Evolutionary conservation across 2,797 vertebrate genomes (phyloP).

Genomic region (Tragelaphus eurycerus): DNA sequence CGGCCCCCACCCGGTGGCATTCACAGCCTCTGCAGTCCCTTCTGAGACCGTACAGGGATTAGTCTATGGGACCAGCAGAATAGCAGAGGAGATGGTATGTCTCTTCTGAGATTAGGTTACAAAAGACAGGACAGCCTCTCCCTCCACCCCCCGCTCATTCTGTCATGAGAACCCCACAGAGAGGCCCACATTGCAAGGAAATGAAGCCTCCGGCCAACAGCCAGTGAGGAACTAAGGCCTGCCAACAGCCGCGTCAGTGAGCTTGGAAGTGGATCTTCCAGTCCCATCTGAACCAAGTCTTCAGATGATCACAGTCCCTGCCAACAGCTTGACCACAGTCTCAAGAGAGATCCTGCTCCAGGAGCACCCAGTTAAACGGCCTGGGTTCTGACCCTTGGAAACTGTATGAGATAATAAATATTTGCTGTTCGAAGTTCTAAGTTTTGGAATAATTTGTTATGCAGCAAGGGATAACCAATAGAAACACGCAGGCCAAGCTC

Average conservation of each 20-base stretch:
- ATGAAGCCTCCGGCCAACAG: not conserved
- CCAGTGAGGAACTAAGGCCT: not conserved
- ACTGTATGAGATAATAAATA: not conserved
- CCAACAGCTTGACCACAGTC: not conserved
- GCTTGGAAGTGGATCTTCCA: not conserved
- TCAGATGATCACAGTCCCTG: not conserved
- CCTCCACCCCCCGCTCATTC: not conserved
- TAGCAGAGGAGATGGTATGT: not conserved
- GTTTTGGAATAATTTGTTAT: not conserved
- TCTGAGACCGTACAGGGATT: not conserved
- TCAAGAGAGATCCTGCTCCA: not conserved
- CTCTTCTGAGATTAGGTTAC: not conserved
- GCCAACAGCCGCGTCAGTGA: not conserved
- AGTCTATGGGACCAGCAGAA: not conserved
- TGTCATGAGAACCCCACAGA: not conserved
- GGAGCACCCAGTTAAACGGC: not conserved
- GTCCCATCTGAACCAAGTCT: not conserved
- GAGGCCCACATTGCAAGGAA: slow-evolving; percentile 27
- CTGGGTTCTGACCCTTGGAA: not conserved
- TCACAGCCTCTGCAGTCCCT: not conserved
- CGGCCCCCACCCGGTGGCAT: not conserved
- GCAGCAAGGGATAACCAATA: not conserved
- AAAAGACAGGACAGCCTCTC: not conserved
- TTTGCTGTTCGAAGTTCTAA: not conserved
- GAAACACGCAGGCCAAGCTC: not conserved